phyloP scores from a whole-genome alignment of 2,797 vertebrate genomes.

The Gymnodraco acuticeps region DNA sequence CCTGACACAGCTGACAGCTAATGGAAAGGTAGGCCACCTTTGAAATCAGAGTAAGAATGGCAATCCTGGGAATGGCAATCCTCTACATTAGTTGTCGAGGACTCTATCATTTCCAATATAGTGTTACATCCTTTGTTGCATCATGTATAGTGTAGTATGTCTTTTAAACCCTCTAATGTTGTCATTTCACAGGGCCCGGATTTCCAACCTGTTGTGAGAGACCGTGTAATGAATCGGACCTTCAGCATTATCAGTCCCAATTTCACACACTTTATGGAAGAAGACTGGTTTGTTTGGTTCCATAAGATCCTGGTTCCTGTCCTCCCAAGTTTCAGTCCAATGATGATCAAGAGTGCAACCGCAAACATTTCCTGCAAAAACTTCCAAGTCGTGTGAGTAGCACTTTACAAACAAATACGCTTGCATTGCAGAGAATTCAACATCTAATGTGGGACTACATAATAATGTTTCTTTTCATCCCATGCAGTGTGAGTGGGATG shows the following conservation, averaged over 20 bases:
- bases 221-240: slow-evolving; percentile 60
- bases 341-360: slow-evolving; percentile 57
- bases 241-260: slow-evolving; percentile 46
- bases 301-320: slow-evolving; percentile 39
- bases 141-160: background rate
- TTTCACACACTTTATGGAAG: background rate
- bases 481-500: too few species aligned
- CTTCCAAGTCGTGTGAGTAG: slow-evolving; percentile 60
- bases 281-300: slow-evolving; percentile 55
- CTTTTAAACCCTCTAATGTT: background rate
- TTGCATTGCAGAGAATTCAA: too few species aligned
- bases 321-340: slow-evolving; percentile 61
- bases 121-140: background rate
- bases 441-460: too few species aligned
- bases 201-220: slow-evolving; percentile 50
- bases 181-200: slow-evolving; percentile 42
- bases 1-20: slow-evolving; percentile 37
- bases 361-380: slow-evolving; percentile 54
- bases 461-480: too few species aligned
- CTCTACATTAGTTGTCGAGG: background rate
- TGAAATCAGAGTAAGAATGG: background rate
- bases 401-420: too few species aligned
- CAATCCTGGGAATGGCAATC: background rate
- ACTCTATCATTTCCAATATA: background rate
- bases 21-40: slow-evolving; percentile 35